Base-by-base conservation (phyloP, 2,113 vertebrate species). In the Romanogobio albipinnatus region DNA sequence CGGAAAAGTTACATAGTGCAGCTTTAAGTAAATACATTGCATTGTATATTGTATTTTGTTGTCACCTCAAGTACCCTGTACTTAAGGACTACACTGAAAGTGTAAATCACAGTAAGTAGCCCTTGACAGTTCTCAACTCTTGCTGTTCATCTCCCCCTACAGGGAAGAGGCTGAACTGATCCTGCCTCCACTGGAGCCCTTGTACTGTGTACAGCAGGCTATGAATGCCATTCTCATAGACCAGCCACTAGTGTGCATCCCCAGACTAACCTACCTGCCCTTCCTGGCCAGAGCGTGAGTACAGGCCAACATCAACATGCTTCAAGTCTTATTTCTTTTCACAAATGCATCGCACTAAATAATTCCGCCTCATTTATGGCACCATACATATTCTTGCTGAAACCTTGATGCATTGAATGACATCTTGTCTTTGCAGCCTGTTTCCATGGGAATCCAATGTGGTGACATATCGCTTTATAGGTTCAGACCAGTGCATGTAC, bases 381-480 rank as follows among this genome's bases (percentile, higher is more conserved):
- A 77, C 19, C 5, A 76, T 29, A 76, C 53, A 70, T 10, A 4
- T 36, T 71, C 36, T 43, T 5, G 3, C 4, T n/a, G 9, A 66
- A 17, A 33, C 13, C 5, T 33, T 64, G 26, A 29, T 19, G 64
- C 64, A 29, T 36, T 68, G 8, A 36, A 17, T 71, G 36, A 71
- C 51, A 58, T 78, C 81, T 29, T 81, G 58, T 86, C 89, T 64
- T 59, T 79, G 70, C 88, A 94, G 92, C 29, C 79, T 93, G 88
- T 79, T 94, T 79, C 92, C 93, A 39, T 93, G 93, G 92, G 90
- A 92, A 88, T 92, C 91, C 45, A 93, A 91, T 2, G 90, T 90
- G 82, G 88, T 87, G 2, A 80, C 89, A 0, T 92, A 93, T 81
- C 83, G 87, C 56, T 94, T 92, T 88, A 88, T 92, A 87, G 92